phyloP scores from a whole-genome alignment of 2,113 vertebrate species.

The Grallaria varia region DNA sequence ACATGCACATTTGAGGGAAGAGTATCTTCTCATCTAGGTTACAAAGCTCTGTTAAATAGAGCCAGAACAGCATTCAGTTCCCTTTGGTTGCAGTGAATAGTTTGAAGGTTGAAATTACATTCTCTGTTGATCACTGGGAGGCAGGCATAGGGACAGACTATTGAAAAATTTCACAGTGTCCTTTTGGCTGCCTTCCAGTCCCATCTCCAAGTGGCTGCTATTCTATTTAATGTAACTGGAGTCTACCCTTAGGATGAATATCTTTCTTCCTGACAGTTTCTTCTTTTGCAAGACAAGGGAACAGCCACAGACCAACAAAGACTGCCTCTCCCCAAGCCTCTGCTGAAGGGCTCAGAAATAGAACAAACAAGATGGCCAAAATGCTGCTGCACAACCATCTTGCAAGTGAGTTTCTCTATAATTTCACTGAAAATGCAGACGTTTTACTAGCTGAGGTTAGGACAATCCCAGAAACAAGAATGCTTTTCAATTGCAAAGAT shows the following conservation, averaged over 20 bases:
- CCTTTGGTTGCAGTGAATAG: neutral
- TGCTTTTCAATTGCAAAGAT: neutral
- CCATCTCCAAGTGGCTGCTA: slow-evolving; percentile 34
- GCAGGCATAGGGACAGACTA: slow-evolving; percentile 43
- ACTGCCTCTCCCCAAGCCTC: neutral
- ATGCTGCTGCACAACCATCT: neutral
- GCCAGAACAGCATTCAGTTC: neutral
- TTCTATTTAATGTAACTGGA: slow-evolving; percentile 60
- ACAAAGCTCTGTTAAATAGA: neutral
- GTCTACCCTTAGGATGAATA: slow-evolving; percentile 43
- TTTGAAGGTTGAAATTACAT: slow-evolving; percentile 65
- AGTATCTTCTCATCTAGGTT: slow-evolving; percentile 20
- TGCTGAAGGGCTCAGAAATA: rapidly evolving
- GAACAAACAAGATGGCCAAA: neutral
- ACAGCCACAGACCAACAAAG: neutral
- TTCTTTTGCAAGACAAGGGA: slow-evolving; percentile 32
- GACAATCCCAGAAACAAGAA: neutral
- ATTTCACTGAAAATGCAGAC: neutral
- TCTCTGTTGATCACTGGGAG: slow-evolving; percentile 44
- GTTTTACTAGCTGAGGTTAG: neutral
- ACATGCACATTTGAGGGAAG: neutral
- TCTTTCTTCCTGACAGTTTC: slow-evolving; percentile 42
- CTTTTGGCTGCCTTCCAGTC: slow-evolving; percentile 68
- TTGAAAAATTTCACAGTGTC: slow-evolving; percentile 58
- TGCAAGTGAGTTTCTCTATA: neutral